Base-by-base conservation (phyloP, 2,113 vertebrate genomes). In the Sinocyclocheilus grahami region DNA sequence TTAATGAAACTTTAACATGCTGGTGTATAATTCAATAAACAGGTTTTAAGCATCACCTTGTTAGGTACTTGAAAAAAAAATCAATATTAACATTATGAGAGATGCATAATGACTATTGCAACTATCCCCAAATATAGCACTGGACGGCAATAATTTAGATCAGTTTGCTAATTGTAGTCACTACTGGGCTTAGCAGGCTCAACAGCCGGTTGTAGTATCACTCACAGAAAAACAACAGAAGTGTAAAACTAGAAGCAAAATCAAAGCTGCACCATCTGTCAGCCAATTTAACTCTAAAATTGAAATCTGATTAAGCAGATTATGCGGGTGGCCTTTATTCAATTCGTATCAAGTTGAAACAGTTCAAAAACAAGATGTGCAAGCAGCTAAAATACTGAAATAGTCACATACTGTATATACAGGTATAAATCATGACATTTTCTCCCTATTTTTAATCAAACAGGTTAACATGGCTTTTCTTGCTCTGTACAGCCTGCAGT, bases 11-110 rank as follows among this genome's bases (percentile, higher is more conserved):
- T 39, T 85, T 63, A 55, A 76, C 76, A 46, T 6, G 4, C 8
- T 67, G 58, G 13, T 88, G 75, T 39, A 86, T 87, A 63, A 88
- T 88, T 87, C 22, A 90, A 22, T 6, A 85, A 84, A 85, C 71
- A 83, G 46, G n/a, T 81, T 85, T 72, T 84, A 58, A 83, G 33
- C 82, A 78, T 86, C 39, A 58, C 60, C 46, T 78, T 82, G 33
- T 86, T 33, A 75, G 63, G 33, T 51, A 53, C n/a, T 81, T 87
- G 48, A 84, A 78, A 71, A 11, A 74, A 39, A 20, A 22, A 22
- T 5, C 33, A 81, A 84, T 85, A 86, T 87, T 87, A 76, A 89
- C 3, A 30, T 78, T 69, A 72, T 5, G 48, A 86, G 82, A 86
- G 78, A 78, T 69, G 84, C 65, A 82, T 6, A 42, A 76, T 86